phyloP scores from a whole-genome alignment of 1,140 invertebrate species.

The Saccostrea glomerata region DNA sequence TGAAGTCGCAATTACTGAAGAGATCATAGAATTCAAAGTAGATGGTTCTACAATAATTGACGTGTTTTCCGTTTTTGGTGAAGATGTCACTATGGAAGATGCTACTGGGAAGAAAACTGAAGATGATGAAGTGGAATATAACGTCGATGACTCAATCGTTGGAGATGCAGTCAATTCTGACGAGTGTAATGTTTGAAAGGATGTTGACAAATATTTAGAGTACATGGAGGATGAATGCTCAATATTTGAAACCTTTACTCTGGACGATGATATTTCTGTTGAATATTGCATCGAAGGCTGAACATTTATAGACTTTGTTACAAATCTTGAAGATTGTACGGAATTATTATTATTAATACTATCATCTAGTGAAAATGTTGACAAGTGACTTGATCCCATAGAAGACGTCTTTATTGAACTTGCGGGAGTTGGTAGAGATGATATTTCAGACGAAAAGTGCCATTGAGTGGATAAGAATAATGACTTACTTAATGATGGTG shows the following conservation, averaged over 20 bases:
- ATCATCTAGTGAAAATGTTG: neutral
- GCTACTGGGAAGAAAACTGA: no score
- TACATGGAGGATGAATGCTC: no score
- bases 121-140: no score
- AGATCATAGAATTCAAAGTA: no score
- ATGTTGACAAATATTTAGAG: no score
- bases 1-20: no score
- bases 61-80: no score
- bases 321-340: neutral
- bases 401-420: neutral
- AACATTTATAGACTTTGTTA: neutral
- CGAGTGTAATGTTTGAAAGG: no score
- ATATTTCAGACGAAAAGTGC: neutral
- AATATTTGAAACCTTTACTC: neutral
- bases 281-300: neutral
- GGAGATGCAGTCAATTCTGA: no score
- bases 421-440: neutral
- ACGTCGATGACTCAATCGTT: no score
- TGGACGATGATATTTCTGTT: neutral
- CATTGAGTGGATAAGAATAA: neutral
- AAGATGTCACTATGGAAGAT: no score
- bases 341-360: neutral
- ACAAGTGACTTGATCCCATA: neutral
- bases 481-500: neutral
- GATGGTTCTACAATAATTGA: no score